Evolutionary conservation across 1,140 invertebrate species (phyloP).

Genomic region (Panagrolaimus sp.): DNA sequence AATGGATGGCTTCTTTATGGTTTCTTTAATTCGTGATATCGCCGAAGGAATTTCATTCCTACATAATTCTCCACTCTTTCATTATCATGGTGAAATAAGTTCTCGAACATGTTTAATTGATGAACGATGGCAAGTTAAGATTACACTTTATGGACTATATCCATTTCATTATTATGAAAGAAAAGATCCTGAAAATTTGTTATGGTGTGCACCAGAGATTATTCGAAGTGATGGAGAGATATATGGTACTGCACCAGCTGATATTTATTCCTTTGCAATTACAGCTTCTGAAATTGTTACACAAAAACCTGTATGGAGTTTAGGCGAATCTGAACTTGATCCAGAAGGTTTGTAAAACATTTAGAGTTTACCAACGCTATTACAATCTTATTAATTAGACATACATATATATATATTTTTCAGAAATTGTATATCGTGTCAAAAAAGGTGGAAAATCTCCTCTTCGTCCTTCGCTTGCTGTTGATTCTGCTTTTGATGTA

Average conservation of each 20-base stretch:
- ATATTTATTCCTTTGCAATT: slow-evolving; percentile 84
- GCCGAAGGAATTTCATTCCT: slow-evolving; percentile 3
- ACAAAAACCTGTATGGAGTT: slow-evolving; percentile 62
- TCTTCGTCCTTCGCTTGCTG: slow-evolving; percentile 19
- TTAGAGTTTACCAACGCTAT: too few species aligned
- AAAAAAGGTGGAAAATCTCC: slow-evolving; percentile 23
- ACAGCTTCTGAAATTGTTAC: slow-evolving; percentile 80
- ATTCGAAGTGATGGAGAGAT: background rate
- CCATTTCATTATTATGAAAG: background rate
- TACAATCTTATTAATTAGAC: too few species aligned
- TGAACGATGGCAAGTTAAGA: slow-evolving; percentile 13
- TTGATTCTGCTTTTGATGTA: slow-evolving; percentile 18
- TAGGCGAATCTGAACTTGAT: slow-evolving; percentile 8
- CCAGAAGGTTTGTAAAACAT: slow-evolving; percentile 19
- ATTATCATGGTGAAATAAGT: background rate
- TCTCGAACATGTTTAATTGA: background rate
- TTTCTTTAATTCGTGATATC: slow-evolving; percentile 12
- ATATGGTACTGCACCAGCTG: slow-evolving; percentile 72
- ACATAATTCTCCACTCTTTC: background rate
- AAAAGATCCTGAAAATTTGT: background rate
- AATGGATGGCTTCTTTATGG: slow-evolving; percentile 8
- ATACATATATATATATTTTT: background rate
- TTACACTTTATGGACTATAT: background rate
- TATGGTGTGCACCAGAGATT: slow-evolving; percentile 9
- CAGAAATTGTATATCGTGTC: slow-evolving; percentile 28